Evolutionary conservation across 2,113 vertebrate genomes (phyloP).

Genomic region (Otis tarda): DNA sequence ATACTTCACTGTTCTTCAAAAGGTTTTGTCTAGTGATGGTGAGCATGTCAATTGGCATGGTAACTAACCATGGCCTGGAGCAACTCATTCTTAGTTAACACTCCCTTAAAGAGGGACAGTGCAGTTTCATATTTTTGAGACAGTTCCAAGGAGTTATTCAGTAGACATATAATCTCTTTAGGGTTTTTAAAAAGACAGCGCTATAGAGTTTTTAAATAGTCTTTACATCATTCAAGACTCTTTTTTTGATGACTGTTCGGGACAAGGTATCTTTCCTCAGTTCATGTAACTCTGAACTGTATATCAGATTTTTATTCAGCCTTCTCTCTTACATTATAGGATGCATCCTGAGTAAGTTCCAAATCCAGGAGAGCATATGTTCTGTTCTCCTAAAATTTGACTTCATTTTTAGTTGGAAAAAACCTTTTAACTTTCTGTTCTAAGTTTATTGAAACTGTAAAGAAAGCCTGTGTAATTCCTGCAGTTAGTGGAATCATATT

Average conservation of each 20-base stretch:
- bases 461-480: background rate
- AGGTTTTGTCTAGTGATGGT: background rate
- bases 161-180: background rate
- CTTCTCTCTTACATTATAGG: background rate
- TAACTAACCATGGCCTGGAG: background rate
- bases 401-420: background rate
- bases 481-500: background rate
- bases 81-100: background rate
- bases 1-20: background rate
- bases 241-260: fast-evolving
- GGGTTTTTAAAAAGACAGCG: background rate
- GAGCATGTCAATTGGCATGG: background rate
- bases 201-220: background rate
- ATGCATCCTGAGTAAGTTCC: background rate
- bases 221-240: background rate
- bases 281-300: background rate
- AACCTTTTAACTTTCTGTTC: background rate
- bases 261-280: background rate
- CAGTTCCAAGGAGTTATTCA: background rate
- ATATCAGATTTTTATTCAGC: background rate
- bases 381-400: background rate
- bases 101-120: background rate
- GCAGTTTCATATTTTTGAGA: background rate
- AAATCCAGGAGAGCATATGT: background rate
- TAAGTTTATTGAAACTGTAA: background rate